Evolutionary conservation across 2,113 vertebrate species (phyloP), one percentile per base, ranked within the genome.

Genomic region (Apodemus sylvaticus): DNA sequence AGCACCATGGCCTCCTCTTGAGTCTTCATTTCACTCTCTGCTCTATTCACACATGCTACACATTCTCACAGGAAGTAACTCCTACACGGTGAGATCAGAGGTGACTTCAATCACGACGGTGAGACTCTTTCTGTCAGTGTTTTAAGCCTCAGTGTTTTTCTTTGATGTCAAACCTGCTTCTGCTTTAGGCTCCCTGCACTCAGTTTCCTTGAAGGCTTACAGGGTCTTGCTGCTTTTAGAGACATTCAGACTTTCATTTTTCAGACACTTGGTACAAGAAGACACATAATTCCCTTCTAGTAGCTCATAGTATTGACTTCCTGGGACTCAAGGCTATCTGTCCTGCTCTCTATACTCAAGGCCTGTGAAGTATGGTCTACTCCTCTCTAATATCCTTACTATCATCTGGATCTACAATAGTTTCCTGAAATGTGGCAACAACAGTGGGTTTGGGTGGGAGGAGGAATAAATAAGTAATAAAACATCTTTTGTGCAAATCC

Each of bases 21-120:
- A n/a, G 0, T 51, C 53, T 83, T 20, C 1, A 5, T 51, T 8
- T 64, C 58, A 16, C 62, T 51, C 31, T 83, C 29, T 74, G 0
- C 7, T 51, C 19, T 45, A 9, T 48, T n/a, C 0, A 22, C 48
- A 70, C 3, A 45, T 36, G 10, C 42, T 29, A 51, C 17, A 45
- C 48, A 42, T 0, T 20, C 39, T 83, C 48, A 79, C 3, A 64
- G 34, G n/a, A 62, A 26, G 10, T 51, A 20, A 31, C 70, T 88
- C n/a, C 60, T 64, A 11, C 0, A 16, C 9, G 3, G 62, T 36
- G 51, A 89, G 24, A 62, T 31, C 58, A 64, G 24, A 24, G 1
- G 0, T 45, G 39, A 76, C 51, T 60, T 76, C 29, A 26, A 10
- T 0, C 6, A 62, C 13, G 12, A 26, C 5, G 19, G 0, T 42